phyloP scores from a whole-genome alignment of 2,113 vertebrate genomes.

The Guaruba guarouba region DNA sequence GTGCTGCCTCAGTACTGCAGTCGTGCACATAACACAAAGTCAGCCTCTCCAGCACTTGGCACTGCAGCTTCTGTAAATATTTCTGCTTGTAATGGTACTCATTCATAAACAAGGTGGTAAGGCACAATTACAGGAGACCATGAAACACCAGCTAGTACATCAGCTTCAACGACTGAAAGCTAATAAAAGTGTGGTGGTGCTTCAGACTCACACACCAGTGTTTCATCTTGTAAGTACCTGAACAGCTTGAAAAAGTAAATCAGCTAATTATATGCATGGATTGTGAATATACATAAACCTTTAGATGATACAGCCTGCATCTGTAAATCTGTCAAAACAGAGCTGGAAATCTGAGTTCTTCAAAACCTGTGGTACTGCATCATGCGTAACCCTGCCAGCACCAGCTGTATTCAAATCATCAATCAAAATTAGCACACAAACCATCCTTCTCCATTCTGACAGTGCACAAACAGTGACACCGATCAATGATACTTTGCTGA shows the following conservation, averaged over 20 bases:
- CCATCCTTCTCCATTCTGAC: background rate
- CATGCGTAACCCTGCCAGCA: background rate
- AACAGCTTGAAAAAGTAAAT: background rate
- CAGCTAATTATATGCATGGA: background rate
- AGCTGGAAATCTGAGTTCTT: background rate
- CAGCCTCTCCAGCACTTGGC: background rate
- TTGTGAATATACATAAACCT: background rate
- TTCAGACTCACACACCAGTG: background rate
- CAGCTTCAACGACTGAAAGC: background rate
- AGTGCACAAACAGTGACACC: background rate
- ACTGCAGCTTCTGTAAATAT: background rate
- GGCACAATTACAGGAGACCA: background rate
- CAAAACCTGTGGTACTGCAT: background rate
- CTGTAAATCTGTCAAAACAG: background rate
- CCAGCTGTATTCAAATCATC: background rate
- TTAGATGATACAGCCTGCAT: background rate
- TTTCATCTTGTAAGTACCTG: background rate
- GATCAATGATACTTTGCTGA: background rate
- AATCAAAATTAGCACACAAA: background rate
- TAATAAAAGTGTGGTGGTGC: background rate
- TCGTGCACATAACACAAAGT: fast-evolving
- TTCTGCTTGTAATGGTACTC: background rate
- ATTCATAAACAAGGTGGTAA: background rate
- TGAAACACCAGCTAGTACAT: background rate
- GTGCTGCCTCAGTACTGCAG: background rate